Base-by-base conservation (phyloP, 2,888 invertebrate species). In the Agrochola macilenta region DNA sequence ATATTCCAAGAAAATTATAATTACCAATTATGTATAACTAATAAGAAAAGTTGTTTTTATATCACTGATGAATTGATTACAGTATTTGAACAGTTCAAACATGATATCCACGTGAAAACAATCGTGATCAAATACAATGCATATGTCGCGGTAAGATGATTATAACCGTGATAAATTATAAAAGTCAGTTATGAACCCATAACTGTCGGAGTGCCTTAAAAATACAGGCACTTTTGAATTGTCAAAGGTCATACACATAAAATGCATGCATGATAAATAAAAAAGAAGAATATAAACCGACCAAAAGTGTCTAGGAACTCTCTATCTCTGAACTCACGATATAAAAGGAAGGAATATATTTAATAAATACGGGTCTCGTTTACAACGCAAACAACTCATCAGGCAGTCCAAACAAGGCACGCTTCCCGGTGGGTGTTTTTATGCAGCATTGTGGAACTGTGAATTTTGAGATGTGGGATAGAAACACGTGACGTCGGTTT, bases 341-440 rank as follows among this genome's bases (percentile, higher is more conserved):
- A 87, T 85, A 87, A 80, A 86, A 87, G 86, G 69, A 82, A 82
- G 68, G 86, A 85, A 88, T 90, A 89, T 87, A 88, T 89, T 88
- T 89, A 87, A 89, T 91, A 93, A 93, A 93, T 94, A 93, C 93
- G 93, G 92, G 91, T 91, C 91, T 94, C 93, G 94, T 94, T 94
- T 92, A 92, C 93, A 93, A 92, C 79, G 91, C 91, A 95, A 95
- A 95, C 94, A 94, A 89, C 93, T 95, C 94, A 94, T 95, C 95
- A 95, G 93, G 81, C 88, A 93, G 90, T 90, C 84, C 93, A 94
- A 95, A 95, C 93, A 94, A 87, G 88, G 88, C 81, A 89, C 84
- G 88, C 74, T 89, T 89, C 86, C 85, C 83, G 83, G 78, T 72
- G 74, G 82, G 74, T 76, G 81, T 88, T 91, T 91, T 91, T 89